Evolutionary conservation across 2,797 vertebrate genomes (phyloP).

Genomic region (Silurus lanzhouensis): DNA sequence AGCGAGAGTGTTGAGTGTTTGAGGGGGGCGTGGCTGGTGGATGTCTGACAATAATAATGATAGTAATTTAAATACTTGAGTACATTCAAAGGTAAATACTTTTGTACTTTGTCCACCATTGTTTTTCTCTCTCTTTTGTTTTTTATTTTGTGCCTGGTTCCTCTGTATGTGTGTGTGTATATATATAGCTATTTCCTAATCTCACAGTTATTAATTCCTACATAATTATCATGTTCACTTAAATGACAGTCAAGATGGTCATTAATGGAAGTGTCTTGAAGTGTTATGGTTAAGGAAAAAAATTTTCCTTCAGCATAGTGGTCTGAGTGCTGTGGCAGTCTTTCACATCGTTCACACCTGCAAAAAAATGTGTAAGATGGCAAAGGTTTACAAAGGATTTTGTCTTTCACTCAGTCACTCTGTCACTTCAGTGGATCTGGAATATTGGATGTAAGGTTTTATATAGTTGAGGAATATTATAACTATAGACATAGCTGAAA

Average conservation of each 20-base stretch:
- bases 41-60: too few relatives aligned
- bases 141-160: too few relatives aligned
- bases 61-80: too few relatives aligned
- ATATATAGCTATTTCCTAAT: not conserved
- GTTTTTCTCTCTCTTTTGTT: too few relatives aligned
- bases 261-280: not conserved
- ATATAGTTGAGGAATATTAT: too few relatives aligned
- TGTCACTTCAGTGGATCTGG: not conserved
- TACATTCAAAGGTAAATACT: too few relatives aligned
- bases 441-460: not conserved
- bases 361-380: not conserved
- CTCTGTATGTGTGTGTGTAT: not conserved
- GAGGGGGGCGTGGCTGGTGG: too few relatives aligned
- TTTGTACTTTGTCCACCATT: too few relatives aligned
- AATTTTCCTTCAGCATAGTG: not conserved
- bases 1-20: too few relatives aligned
- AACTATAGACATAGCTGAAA: too few relatives aligned
- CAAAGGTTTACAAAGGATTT: not conserved
- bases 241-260: not conserved
- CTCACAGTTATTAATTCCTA: not conserved
- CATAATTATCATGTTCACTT: not conserved
- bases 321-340: not conserved
- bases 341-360: not conserved
- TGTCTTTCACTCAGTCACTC: not conserved
- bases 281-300: not conserved